Evolutionary conservation across 2,888 invertebrate species (phyloP).

Genomic region (Drosophila paucipuncta): DNA sequence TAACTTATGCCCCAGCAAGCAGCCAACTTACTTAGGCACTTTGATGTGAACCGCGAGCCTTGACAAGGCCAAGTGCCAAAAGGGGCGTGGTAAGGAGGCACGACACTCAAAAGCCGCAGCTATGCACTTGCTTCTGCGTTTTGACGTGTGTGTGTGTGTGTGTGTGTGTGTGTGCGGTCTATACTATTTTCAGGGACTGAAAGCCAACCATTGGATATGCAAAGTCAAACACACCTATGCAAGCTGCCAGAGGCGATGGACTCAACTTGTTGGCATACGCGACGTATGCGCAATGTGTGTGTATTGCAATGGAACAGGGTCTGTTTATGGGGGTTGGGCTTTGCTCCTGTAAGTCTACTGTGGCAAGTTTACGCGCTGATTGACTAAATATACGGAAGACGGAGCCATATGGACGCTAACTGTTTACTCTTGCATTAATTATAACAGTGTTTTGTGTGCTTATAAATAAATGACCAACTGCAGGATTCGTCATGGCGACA

Average conservation of each 20-base stretch:
- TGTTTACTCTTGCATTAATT: slow-evolving; percentile 67
- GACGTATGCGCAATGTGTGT: slow-evolving; percentile 59
- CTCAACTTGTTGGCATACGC: slow-evolving; percentile 44
- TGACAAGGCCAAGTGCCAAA: slow-evolving; percentile 47
- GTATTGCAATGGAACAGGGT: slow-evolving; percentile 1
- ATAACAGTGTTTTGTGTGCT: slow-evolving; percentile 34
- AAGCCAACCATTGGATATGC: slow-evolving; percentile 63
- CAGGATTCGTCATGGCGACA: slow-evolving; percentile 22
- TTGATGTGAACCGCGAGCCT: slow-evolving; percentile 32
- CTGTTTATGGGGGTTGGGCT: background rate
- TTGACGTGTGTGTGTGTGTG: background rate
- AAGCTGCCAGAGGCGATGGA: slow-evolving; percentile 36
- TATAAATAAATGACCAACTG: slow-evolving; percentile 31
- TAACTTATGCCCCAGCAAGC: slow-evolving; percentile 19
- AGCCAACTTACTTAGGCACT: slow-evolving; percentile 49
- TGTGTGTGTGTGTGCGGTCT: slow-evolving; percentile 13
- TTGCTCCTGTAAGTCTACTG: slow-evolving; percentile 8
- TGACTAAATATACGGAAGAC: slow-evolving; percentile 50
- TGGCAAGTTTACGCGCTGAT: slow-evolving; percentile 63
- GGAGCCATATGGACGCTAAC: slow-evolving; percentile 25
- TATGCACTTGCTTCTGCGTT: slow-evolving; percentile 12
- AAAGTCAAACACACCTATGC: slow-evolving; percentile 66
- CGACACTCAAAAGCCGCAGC: slow-evolving; percentile 27
- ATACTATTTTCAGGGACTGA: slow-evolving; percentile 18
- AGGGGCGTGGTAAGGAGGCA: background rate